phyloP scores from a whole-genome alignment of 1,140 invertebrate genomes.

The Monomorium pharaonis region DNA sequence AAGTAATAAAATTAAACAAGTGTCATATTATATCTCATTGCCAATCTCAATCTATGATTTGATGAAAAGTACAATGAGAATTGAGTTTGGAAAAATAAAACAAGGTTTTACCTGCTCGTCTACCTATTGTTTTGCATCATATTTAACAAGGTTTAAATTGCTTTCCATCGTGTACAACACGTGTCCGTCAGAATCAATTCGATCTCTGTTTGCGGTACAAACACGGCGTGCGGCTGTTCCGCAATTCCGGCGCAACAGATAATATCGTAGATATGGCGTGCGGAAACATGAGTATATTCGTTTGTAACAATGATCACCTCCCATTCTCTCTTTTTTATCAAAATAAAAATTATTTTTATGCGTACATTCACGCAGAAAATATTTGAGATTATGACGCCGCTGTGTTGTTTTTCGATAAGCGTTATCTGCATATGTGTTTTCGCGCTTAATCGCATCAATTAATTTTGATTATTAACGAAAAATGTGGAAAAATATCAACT shows the following conservation, averaged over 20 bases:
- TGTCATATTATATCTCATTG: neutral
- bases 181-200: slow-evolving; percentile 43
- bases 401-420: neutral
- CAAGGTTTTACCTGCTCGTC: slow-evolving; percentile 3
- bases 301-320: slow-evolving; percentile 32
- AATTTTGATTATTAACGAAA: neutral
- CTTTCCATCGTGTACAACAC: slow-evolving; percentile 41
- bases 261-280: slow-evolving; percentile 35
- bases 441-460: slow-evolving; percentile 5
- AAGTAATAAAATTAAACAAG: neutral
- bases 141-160: slow-evolving; percentile 54
- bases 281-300: slow-evolving; percentile 28
- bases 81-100: slow-evolving; percentile 16
- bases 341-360: slow-evolving; percentile 42
- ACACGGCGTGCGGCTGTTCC: slow-evolving; percentile 19
- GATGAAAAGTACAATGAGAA: neutral
- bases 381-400: slow-evolving; percentile 22
- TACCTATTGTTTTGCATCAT: slow-evolving; percentile 19
- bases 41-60: neutral
- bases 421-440: neutral
- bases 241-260: slow-evolving; percentile 52
- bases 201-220: slow-evolving; percentile 54
- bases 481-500: neutral
- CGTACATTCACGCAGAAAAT: neutral
- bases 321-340: neutral